These are phyloP conservation scores for Oopsacas minuta DNA, from an alignment of 37 sponge, comb jelly and placozoan genomes.

Conservation along the genomic window DNA sequence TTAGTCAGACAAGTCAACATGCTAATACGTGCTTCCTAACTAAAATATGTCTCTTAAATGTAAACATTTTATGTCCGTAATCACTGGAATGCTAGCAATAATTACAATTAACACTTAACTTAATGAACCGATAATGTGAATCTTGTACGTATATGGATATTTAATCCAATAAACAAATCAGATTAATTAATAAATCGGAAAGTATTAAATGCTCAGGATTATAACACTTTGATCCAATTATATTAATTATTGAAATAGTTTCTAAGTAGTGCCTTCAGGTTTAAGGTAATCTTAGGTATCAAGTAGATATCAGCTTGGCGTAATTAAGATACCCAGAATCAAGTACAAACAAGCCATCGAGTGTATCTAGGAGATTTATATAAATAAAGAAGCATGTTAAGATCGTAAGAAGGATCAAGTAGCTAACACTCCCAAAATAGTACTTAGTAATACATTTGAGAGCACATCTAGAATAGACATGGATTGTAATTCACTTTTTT, in stretches of 20 bases:
- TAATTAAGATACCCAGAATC: constrained; percentile 7
- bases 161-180: background rate
- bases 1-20: background rate
- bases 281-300: background rate
- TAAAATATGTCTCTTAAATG: background rate
- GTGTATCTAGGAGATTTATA: background rate
- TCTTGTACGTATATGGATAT: background rate
- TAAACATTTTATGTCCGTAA: background rate
- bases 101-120: background rate
- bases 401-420: background rate
- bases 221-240: background rate
- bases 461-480: background rate
- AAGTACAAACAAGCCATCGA: constrained; percentile 7
- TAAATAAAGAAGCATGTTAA: background rate
- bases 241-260: constrained; percentile 2
- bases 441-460: background rate
- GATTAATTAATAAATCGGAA: background rate
- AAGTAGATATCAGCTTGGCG: constrained; percentile 13
- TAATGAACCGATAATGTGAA: background rate
- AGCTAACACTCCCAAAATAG: constrained; percentile 15
- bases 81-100: background rate
- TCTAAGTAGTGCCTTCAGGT: background rate
- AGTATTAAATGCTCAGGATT: background rate
- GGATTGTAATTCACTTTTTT: background rate
- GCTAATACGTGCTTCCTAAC: background rate